Base-by-base conservation (phyloP, 1,140 invertebrate species). In the Nomia melanderi region DNA sequence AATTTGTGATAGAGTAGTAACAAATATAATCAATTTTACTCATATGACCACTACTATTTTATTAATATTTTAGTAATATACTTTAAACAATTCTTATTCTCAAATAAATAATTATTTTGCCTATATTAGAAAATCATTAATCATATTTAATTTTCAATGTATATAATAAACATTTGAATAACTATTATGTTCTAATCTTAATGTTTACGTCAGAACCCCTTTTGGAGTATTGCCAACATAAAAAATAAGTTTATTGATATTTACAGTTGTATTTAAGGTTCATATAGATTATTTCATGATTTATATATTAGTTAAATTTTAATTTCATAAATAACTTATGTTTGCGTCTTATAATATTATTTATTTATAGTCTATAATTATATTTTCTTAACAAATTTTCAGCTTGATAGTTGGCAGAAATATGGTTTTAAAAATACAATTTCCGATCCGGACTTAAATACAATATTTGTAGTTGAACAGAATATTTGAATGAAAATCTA, bases 391-490 rank as follows among this genome's bases (percentile, higher is more conserved):
- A 57, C 1, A 33, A 36, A 50, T 27, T 53, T 63, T 14, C 7
- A 36, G 29, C 20, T 39, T 31, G 1, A 57, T 2, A n/a, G 29
- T 74, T 74, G 62, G 62, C 29, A 74, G 20, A 27, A 33, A 56
- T 74, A 66, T 27, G 7, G 14, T 39, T 74, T 74, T 44, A 33
- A 74, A 66, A 74, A 44, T 74, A 66, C 25, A 5, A 65, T 33
- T 74, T 25, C 36, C 25, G 33, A 54, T 64, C 20, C 3, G 47
- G 39, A 5, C 25, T n/a, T 2, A 25, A 36, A n/a, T 27, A 12
- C 27, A 20, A 50, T 50, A 62, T 36, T 72, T 50, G 12, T 1
- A n/a, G 23, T 7, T 17, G 1, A 1, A 14, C 5, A 1, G 29
- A 27, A 50, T 29, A 33, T 9, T 27, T 29, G 1, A 29, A 27